Evolutionary conservation across 2,113 vertebrate species (phyloP).

Genomic region (Cairina moschata): DNA sequence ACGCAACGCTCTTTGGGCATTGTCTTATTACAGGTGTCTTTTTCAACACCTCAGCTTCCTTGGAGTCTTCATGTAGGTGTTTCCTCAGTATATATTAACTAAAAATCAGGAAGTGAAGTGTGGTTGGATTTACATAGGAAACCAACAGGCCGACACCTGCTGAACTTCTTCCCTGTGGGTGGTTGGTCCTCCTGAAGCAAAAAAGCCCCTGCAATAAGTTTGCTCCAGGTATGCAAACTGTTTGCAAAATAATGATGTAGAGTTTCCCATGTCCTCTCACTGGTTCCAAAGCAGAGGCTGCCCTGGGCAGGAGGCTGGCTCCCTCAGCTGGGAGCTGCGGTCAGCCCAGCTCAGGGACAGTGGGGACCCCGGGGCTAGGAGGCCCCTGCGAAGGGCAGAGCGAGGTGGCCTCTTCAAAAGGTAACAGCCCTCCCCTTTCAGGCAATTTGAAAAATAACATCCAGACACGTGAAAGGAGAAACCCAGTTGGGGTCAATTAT

Average conservation of each 20-base stretch:
- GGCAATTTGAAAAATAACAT: accelerated
- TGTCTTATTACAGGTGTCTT: background rate
- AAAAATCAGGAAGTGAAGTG: background rate
- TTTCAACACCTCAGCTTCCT: background rate
- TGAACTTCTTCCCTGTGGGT: background rate
- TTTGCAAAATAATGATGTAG: background rate
- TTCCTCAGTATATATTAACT: background rate
- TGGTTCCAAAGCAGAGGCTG: accelerated
- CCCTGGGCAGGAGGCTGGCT: background rate
- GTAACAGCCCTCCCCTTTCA: background rate
- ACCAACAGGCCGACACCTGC: background rate
- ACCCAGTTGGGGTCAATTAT: background rate
- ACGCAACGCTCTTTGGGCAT: background rate
- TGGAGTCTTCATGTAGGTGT: background rate
- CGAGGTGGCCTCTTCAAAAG: background rate
- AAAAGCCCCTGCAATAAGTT: background rate
- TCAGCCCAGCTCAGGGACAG: background rate
- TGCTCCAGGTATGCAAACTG: background rate
- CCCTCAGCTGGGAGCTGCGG: accelerated
- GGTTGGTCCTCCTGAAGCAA: background rate
- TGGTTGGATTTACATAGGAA: background rate
- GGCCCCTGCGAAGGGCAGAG: background rate
- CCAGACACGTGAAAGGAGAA: background rate
- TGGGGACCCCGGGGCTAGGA: accelerated
- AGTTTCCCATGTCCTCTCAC: background rate